phyloP scores from a whole-genome alignment of 2,888 invertebrate species.

The Phyto melanocephala region DNA sequence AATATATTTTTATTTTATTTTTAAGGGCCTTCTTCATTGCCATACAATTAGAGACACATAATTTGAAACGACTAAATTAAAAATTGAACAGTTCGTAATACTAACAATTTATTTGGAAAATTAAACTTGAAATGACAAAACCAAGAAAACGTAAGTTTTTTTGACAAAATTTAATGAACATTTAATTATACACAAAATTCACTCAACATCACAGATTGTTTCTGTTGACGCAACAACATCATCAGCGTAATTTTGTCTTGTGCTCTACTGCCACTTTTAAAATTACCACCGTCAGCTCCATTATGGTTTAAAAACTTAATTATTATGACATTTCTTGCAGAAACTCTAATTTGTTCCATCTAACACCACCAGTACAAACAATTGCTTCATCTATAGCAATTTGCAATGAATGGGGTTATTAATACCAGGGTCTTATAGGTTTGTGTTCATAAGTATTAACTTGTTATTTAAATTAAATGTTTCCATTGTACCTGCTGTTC shows the following conservation, averaged over 20 bases:
- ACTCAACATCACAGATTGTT: not conserved
- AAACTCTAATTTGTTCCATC: not conserved
- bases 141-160: not conserved
- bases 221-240: not conserved
- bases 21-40: too few species aligned
- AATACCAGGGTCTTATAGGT: not conserved
- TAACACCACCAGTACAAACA: not conserved
- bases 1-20: too few species aligned
- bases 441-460: not conserved
- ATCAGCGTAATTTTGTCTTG: not conserved
- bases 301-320: slow-evolving; percentile 13
- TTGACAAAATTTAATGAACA: not conserved
- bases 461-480: not conserved
- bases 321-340: not conserved
- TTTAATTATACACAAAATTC: not conserved
- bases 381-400: not conserved
- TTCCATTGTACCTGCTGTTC: not conserved
- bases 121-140: not conserved
- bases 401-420: not conserved
- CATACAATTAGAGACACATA: not conserved
- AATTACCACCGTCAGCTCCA: not conserved
- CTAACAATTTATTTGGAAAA: not conserved
- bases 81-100: not conserved
- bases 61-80: not conserved
- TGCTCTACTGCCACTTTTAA: not conserved